Conservation (phyloP, 64 coral and sea anemone genomes). For the Orbicella faveolata region DNA sequence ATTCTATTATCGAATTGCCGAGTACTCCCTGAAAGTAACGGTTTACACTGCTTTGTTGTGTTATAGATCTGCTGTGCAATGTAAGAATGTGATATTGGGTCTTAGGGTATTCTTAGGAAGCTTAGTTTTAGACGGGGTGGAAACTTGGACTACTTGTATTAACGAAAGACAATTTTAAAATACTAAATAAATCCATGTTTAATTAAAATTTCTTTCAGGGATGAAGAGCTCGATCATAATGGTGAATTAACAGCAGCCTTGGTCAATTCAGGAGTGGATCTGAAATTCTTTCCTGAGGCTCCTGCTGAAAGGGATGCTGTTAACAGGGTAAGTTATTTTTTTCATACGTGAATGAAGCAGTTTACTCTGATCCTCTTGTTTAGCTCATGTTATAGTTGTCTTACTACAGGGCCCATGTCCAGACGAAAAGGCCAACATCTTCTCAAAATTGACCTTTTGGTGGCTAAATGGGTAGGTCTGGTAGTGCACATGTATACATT, state of each 20-base stretch:
- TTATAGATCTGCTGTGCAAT: no score
- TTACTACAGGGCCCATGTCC: constrained; percentile 49
- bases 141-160: no score
- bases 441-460: constrained; percentile 83
- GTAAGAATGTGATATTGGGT: no score
- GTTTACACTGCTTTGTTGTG: no score
- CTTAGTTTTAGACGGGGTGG: no score
- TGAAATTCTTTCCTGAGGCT: constrained; percentile 73
- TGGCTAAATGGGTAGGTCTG: constrained; percentile 70
- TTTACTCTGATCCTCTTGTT: not conserved
- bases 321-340: constrained; percentile 57
- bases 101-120: no score
- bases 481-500: no score
- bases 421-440: constrained; percentile 75
- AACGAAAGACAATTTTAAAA: no score
- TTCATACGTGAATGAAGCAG: not conserved
- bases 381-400: not conserved
- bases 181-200: no score
- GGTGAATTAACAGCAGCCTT: constrained; percentile 40
- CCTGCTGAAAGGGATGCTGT: constrained; percentile 60
- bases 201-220: not conserved
- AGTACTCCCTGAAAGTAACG: no score
- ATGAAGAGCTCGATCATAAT: constrained; percentile 25
- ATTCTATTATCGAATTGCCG: no score
- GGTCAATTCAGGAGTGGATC: constrained; percentile 44